These are phyloP conservation scores for Drosophila neotestacea DNA, from an alignment of 2,888 invertebrate genomes.

Conservation along the genomic window DNA sequence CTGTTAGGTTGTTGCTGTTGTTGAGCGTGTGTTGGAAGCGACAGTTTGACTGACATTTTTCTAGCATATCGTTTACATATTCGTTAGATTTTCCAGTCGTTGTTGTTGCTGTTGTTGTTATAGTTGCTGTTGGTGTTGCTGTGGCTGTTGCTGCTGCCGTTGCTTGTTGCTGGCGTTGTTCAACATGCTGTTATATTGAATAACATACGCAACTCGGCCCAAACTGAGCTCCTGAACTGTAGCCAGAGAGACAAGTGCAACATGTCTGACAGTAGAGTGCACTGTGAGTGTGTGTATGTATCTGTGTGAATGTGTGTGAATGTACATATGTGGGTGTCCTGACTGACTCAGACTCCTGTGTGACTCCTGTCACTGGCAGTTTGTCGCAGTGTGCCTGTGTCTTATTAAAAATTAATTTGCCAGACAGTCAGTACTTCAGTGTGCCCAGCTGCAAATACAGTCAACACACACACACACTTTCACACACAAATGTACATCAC, in stretches of 20 bases:
- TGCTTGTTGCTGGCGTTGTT: constrained; percentile 74
- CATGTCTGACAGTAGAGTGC: constrained; percentile 59
- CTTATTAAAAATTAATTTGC: constrained; percentile 77
- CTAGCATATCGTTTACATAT: constrained; percentile 83
- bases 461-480: constrained; percentile 16
- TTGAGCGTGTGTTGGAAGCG: constrained; percentile 83
- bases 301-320: constrained; percentile 17
- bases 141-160: constrained; percentile 45
- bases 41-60: constrained; percentile 84
- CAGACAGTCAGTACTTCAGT: constrained; percentile 29
- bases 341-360: constrained; percentile 36
- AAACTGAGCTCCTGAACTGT: constrained; percentile 48
- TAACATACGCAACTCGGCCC: constrained; percentile 69
- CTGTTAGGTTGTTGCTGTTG: constrained; percentile 38
- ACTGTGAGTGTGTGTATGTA: constrained; percentile 21
- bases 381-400: constrained; percentile 58
- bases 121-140: constrained; percentile 20
- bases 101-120: constrained; percentile 27
- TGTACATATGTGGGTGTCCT: constrained; percentile 36
- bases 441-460: constrained; percentile 48
- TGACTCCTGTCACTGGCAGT: constrained; percentile 77
- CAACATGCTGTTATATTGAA: constrained; percentile 79
- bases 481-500: constrained; percentile 27
- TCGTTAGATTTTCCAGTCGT: constrained; percentile 73
- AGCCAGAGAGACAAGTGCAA: constrained; percentile 60